Conservation (phyloP, 2,888 invertebrate genomes). For the Rhamphomyia laevipes region DNA sequence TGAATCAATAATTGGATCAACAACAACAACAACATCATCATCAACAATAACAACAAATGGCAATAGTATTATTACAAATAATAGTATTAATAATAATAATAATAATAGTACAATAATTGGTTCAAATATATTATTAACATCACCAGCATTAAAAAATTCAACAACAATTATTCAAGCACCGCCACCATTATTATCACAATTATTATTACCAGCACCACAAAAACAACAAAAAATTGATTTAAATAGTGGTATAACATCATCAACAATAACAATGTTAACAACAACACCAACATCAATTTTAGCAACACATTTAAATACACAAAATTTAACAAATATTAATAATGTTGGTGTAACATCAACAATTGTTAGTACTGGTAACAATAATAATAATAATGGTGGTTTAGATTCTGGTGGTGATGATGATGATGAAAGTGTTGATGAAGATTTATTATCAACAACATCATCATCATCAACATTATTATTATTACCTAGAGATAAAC, state of each 20-base stretch:
- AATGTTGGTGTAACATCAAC: background rate
- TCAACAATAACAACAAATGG: constrained; percentile 29
- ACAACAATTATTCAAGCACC: constrained; percentile 31
- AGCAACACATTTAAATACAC: background rate
- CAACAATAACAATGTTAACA: background rate
- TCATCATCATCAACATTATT: constrained; percentile 56
- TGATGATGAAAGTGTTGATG: constrained; percentile 35
- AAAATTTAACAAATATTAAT: background rate
- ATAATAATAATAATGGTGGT: constrained; percentile 30
- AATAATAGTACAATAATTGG: background rate
- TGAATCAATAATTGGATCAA: constrained; percentile 5
- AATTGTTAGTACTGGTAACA: constrained; percentile 8
- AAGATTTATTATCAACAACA: constrained; percentile 33
- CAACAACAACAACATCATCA: constrained; percentile 30
- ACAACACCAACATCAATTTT: constrained; percentile 2
- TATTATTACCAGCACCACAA: constrained; percentile 1
- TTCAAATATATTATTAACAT: background rate
- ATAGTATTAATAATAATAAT: background rate
- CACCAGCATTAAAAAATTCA: constrained; percentile 21
- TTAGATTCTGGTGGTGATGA: constrained; percentile 32
- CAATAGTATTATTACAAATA: background rate
- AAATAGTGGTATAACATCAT: background rate
- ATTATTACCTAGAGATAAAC: constrained; percentile 44
- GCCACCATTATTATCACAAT: constrained; percentile 8
- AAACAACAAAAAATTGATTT: background rate